Evolutionary conservation across 2,113 vertebrate species (phyloP), one percentile per base, ranked within the genome.

Genomic region (Spea bombifrons): DNA sequence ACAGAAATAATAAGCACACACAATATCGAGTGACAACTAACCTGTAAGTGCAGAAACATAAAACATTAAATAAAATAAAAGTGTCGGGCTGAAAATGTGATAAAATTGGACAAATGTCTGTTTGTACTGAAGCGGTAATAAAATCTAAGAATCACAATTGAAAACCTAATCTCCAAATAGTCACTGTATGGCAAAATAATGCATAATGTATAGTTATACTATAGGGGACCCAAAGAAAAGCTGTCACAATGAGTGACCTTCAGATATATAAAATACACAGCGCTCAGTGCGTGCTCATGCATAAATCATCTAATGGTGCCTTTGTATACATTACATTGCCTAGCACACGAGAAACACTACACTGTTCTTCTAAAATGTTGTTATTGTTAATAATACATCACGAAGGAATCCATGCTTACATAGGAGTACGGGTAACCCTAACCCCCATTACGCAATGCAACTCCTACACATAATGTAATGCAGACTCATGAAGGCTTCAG

Each of bases 31-130:
- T 66, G 30, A 46, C 77, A 66, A 80, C 43, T 73, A 66, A 80
- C 63, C 70, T 66, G 61, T 66, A 73, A 73, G 55, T 59, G 55
- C 68, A 66, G 66, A 57, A 64, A 59, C n/a, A 78, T 53, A 72
- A 66, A 80, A 73, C 63, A 66, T 80, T 73, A 66, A 73, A 80
- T 73, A 73, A 67, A 79, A 78, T 52, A 66, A 67, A 72, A 80
- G 44, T 53, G 50, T 16, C 5, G 63, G 70, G 30, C 73, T 47
- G 12, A 64, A 73, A 47, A 80, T 17, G 44, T 63, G 70, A 69
- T 69, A 76, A 68, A 76, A 76, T 69, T 65, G 46, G 67, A 61
- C 53, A 73, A 80, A 80, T 80, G 15, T 8, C 63, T 73, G 59
- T 73, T 78, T 66, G 44, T 17, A 45, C 61, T 73, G 63, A 67